Evolutionary conservation across 2,797 vertebrate species (phyloP).

Genomic region (Myripristis murdjan): DNA sequence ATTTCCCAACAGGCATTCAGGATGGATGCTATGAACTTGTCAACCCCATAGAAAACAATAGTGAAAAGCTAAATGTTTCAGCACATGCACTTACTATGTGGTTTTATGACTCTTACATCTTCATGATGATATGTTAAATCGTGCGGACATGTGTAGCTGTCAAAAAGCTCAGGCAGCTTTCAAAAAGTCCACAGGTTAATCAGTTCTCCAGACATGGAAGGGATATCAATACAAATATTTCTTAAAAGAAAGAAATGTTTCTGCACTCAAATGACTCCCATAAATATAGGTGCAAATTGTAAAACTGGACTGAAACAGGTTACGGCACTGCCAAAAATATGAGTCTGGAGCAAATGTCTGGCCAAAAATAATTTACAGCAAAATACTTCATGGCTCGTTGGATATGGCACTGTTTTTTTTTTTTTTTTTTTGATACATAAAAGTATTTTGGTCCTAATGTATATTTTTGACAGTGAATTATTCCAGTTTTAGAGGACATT

Average conservation of each 20-base stretch:
- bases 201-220: slow-evolving; percentile 48
- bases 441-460: slow-evolving; percentile 22
- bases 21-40: slow-evolving; percentile 57
- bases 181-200: slow-evolving; percentile 12
- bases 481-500: neutral
- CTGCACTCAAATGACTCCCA: neutral
- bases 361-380: neutral
- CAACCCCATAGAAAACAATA: slow-evolving; percentile 47
- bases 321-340: neutral
- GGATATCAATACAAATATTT: slow-evolving; percentile 1
- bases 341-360: neutral
- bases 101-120: slow-evolving; percentile 40
- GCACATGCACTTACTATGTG: slow-evolving; percentile 48
- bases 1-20: slow-evolving; percentile 51
- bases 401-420: neutral
- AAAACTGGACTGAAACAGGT: neutral
- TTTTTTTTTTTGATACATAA: neutral
- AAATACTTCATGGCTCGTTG: neutral
- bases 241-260: neutral
- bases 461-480: neutral
- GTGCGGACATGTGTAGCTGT: slow-evolving; percentile 35
- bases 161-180: slow-evolving; percentile 28
- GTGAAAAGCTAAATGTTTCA: slow-evolving; percentile 61
- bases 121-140: slow-evolving; percentile 42
- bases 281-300: neutral